Conservation (phyloP, 2,113 vertebrate species). For the Scomber colias region DNA sequence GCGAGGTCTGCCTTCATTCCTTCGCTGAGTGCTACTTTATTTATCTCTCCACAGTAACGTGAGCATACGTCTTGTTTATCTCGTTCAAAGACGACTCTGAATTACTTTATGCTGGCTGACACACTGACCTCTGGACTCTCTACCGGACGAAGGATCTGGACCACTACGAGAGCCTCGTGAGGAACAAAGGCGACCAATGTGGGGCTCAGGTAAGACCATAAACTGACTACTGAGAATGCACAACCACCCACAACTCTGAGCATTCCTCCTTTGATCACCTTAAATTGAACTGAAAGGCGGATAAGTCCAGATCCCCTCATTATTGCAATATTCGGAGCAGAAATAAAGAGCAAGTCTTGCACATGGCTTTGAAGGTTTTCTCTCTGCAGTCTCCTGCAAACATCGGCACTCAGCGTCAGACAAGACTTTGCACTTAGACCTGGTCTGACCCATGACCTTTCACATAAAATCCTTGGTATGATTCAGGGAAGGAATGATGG, state of each 20-base stretch:
- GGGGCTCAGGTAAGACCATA: slow-evolving; percentile 78
- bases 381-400: slow-evolving; percentile 38
- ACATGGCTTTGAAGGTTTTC: slow-evolving; percentile 49
- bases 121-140: slow-evolving; percentile 46
- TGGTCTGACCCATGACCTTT: slow-evolving; percentile 52
- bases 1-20: slow-evolving; percentile 29
- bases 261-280: slow-evolving; percentile 67
- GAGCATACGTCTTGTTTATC: slow-evolving; percentile 31
- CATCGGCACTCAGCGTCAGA: slow-evolving; percentile 32
- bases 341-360: slow-evolving; percentile 48
- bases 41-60: slow-evolving; percentile 27
- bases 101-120: slow-evolving; percentile 46
- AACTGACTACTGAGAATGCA: slow-evolving; percentile 19
- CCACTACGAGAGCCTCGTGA: slow-evolving; percentile 20
- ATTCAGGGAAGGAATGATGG: slow-evolving; percentile 22
- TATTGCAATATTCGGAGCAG: slow-evolving; percentile 58
- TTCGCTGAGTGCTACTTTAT: slow-evolving; percentile 32
- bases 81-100: slow-evolving; percentile 12
- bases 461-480: slow-evolving; percentile 27
- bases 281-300: slow-evolving; percentile 44
- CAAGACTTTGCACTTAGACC: slow-evolving; percentile 25
- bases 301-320: slow-evolving; percentile 52
- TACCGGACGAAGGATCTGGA: slow-evolving; percentile 37
- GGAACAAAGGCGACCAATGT: slow-evolving; percentile 69
- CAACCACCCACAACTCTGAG: slow-evolving; percentile 19